Conservation (phyloP, 2,888 invertebrate genomes). For the Melikaiella ostensackeni region DNA sequence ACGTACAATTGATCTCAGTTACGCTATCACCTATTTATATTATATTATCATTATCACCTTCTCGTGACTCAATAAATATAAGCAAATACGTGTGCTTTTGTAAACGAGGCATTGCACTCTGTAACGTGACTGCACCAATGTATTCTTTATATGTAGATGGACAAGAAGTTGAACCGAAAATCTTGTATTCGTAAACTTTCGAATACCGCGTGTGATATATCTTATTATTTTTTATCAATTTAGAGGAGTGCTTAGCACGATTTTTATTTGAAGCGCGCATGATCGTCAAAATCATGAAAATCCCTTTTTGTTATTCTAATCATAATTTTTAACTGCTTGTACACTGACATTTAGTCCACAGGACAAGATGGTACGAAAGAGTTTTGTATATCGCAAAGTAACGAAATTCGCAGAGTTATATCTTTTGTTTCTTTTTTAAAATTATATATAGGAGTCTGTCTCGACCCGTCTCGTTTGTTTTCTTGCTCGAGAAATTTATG, state of each 20-base stretch:
- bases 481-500: slow-evolving; percentile 26
- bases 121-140: slow-evolving; percentile 33
- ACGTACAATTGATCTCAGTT: slow-evolving; percentile 36
- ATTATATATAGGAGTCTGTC: slow-evolving; percentile 20
- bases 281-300: neutral
- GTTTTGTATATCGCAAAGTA: slow-evolving; percentile 45
- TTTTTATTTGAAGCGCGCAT: slow-evolving; percentile 6
- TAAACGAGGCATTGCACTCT: slow-evolving; percentile 30
- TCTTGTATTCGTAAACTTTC: neutral
- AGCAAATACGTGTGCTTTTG: slow-evolving; percentile 34
- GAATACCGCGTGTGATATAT: slow-evolving; percentile 30
- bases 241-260: slow-evolving; percentile 12
- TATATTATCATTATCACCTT: slow-evolving; percentile 26
- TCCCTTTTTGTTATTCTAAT: neutral
- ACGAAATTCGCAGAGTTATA: slow-evolving; percentile 12
- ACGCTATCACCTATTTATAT: slow-evolving; percentile 27
- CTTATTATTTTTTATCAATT: slow-evolving; percentile 14
- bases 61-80: slow-evolving; percentile 33
- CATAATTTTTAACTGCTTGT: slow-evolving; percentile 47
- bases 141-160: slow-evolving; percentile 40
- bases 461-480: slow-evolving; percentile 25
- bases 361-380: slow-evolving; percentile 44
- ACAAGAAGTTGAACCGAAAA: slow-evolving; percentile 27
- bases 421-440: slow-evolving; percentile 14
- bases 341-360: slow-evolving; percentile 55